Base-by-base conservation (phyloP, 2,113 vertebrate species). In the Perccottus glenii region DNA sequence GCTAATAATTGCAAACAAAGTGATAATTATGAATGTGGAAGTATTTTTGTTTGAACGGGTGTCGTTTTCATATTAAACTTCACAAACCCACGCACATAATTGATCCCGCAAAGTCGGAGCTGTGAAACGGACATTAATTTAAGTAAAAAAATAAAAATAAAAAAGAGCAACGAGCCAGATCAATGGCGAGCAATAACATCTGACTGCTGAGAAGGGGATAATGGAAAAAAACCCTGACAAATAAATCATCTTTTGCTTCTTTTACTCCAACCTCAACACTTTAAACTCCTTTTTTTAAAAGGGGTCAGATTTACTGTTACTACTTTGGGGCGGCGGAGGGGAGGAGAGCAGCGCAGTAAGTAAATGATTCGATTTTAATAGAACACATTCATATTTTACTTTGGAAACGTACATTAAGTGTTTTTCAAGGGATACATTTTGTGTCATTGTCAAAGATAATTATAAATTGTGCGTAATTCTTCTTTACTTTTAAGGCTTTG, bases 71-170 rank as follows among this genome's bases (percentile, higher is more conserved):
- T 94, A 96, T 96, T 96, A 94, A 95, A 95, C 67, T 70, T 78
- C 52, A 45, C 60, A 43, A 52, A 60, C 93, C 93, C 90, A 92
- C 88, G 60, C 90, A 92, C 88, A 56, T 89, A 93, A 98, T 99
- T 95, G 97, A 98, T 96, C 94, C 73, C 38, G 91, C 89, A 93
- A 91, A 42, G 27, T 55, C 33, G 49, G 67, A 74, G 70, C 77
- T 79, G 85, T 96, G 94, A 95, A 98, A 96, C 93, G 94, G 95
- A 98, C 95, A 96, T 99, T 98, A 95, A 98, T 97, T 98, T 98
- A 95, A 95, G 94, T 96, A 96, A 95, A 96, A 94, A 95, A 96
- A 93, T 96, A 92, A 94, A 94, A 94, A 94, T 95, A 94, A 95
- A 94, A 89, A 88, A 57, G 53, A 40, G 38, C 60, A 53, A 57